Evolutionary conservation across 2,113 vertebrate genomes (phyloP).

Genomic region (Zosterops pallidus): DNA sequence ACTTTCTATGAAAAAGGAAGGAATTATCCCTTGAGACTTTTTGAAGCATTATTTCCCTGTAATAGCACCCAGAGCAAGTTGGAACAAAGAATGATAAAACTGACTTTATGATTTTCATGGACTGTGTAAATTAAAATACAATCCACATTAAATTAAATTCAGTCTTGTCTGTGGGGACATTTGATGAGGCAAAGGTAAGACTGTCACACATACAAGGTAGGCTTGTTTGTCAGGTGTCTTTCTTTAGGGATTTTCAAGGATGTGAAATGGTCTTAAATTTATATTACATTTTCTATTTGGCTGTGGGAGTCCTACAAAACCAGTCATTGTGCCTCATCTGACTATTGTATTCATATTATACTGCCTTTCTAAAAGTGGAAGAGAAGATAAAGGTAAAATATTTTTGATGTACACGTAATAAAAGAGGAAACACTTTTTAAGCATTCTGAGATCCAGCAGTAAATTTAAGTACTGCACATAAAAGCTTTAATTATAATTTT

Average conservation of each 20-base stretch:
- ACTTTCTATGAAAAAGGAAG: not conserved
- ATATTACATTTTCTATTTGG: not conserved
- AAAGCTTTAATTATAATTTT: not conserved
- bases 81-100: not conserved
- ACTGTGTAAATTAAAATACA: conserved; percentile 9
- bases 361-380: not conserved
- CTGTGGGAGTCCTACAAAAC: not conserved
- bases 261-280: conserved; percentile 10
- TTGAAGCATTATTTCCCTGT: not conserved
- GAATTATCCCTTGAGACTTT: not conserved
- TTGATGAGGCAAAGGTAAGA: not conserved
- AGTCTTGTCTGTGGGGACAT: not conserved
- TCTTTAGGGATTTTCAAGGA: not conserved
- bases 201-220: not conserved
- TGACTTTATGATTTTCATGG: not conserved
- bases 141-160: conserved; percentile 44
- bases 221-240: not conserved
- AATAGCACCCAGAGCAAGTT: not conserved
- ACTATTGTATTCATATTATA: not conserved
- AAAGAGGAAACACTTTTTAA: conserved; percentile 13
- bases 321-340: not conserved
- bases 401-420: not conserved
- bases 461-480: not conserved
- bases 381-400: not conserved
- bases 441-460: not conserved